A percentile compares a stretch with the other conserved stretches of the same genome.
Conservation (phyloP, 64 coral and sea anemone species). For the Pachyseris speciosa region DNA sequence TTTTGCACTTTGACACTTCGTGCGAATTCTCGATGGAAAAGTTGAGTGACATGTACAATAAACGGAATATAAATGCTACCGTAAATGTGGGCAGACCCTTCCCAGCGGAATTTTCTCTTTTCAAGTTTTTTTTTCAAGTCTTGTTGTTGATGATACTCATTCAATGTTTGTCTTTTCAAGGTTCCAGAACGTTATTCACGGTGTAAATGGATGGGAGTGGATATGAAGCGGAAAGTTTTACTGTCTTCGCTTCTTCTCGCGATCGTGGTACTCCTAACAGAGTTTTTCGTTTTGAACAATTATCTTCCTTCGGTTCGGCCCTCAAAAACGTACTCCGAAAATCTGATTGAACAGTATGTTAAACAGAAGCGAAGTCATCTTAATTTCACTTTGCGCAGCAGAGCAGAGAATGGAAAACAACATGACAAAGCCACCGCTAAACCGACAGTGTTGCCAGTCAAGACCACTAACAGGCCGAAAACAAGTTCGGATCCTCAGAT, state of each 20-base stretch:
- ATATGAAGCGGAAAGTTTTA: background rate
- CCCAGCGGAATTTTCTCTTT: no score
- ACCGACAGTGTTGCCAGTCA: background rate
- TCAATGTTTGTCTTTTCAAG: background rate
- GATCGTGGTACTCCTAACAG: background rate
- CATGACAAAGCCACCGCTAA: background rate
- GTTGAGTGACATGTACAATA: no score
- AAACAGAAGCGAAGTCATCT: background rate
- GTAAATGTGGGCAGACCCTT: no score
- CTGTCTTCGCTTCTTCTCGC: background rate
- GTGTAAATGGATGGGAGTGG: background rate
- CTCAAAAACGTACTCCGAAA: background rate
- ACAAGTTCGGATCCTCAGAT: background rate
- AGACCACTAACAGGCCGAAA: background rate
- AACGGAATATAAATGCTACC: no score
- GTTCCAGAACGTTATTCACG: background rate
- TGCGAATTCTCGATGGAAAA: no score
- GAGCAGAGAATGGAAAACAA: background rate
- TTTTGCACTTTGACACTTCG: no score
- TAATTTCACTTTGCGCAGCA: background rate
- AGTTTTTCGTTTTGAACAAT: background rate
- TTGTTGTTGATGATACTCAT: background rate
- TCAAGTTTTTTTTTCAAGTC: no score
- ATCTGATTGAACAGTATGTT: background rate
- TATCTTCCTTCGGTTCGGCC: background rate